A percentile compares a stretch with the other conserved stretches of the same genome.
Evolutionary conservation across 2,797 vertebrate genomes (phyloP).

Genomic region (Centroberyx gerrardi): DNA sequence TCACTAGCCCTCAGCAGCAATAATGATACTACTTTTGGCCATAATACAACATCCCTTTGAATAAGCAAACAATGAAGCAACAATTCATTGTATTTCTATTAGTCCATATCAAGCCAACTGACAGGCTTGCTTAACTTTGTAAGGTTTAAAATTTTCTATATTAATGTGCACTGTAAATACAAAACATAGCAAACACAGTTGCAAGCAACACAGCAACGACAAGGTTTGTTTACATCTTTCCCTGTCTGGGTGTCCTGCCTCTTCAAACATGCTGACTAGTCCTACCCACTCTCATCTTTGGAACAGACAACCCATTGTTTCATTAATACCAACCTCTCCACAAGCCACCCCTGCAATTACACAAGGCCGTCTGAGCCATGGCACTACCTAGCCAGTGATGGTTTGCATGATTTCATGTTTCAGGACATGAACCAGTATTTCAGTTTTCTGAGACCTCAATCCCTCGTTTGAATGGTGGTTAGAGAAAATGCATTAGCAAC

Average conservation of each 20-base stretch:
- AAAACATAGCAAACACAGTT: conserved; percentile 15
- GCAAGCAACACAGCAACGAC: background rate
- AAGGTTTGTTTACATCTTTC: conserved; percentile 41
- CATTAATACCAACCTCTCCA: conserved; percentile 58
- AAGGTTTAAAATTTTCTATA: conserved; percentile 2
- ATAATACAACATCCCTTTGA: background rate
- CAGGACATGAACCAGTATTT: background rate
- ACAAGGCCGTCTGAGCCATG: conserved; percentile 47
- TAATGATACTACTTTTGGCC: background rate
- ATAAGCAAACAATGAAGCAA: conserved; percentile 12
- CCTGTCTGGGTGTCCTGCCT: conserved; percentile 22
- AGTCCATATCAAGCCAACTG: conserved; percentile 12
- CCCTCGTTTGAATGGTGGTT: background rate
- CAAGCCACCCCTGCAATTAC: conserved; percentile 62
- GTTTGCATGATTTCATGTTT: conserved; percentile 19
- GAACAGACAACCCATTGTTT: conserved; percentile 71
- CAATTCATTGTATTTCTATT: conserved; percentile 4
- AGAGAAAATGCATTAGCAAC: background rate
- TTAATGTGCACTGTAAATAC: conserved; percentile 9
- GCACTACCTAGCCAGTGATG: conserved; percentile 43
- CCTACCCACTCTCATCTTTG: conserved; percentile 48
- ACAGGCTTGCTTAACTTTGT: background rate
- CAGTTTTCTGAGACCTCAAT: background rate
- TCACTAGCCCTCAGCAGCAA: background rate
- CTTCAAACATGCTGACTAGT: conserved; percentile 54